Base-by-base conservation (phyloP, 2,113 vertebrate species). In the Platichthys stellatus region DNA sequence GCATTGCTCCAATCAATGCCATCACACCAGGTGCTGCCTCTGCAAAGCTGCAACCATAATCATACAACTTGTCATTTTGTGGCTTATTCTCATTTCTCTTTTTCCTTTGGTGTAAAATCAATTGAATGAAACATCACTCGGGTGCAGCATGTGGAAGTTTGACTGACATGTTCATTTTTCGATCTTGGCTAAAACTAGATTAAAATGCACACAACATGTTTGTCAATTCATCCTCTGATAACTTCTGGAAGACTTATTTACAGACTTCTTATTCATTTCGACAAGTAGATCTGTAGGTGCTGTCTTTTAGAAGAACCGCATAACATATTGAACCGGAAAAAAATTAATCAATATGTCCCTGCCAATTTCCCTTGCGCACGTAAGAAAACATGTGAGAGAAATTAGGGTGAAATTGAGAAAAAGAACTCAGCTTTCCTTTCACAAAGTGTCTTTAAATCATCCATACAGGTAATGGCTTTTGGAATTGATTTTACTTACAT, bases 401-500 rank as follows among this genome's bases (percentile, higher is more conserved):
- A 69, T 69, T 59, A 58, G 63, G 8, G 65, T 72, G 65, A 74
- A 82, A 80, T 54, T 21, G 53, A 53, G 18, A 69, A 71, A 57
- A 73, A 84, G 80, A 75, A 38, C 54, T 53, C 62, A n/a, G 47
- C 21, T 74, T 81, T 84, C 20, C 72, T 74, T 63, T 70, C 56
- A 12, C n/a, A 51, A 13, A 61, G 45, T 63, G 63, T 58, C 69
- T 82, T 84, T 88, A 68, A 85, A 89, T 88, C 74, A 83, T 76
- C 64, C 38, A 68, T 73, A 89, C 76, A 79, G 74, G 72, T 86
- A 83, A 87, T 83, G 59, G 76, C 28, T 80, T 86, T 78, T 70
- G 61, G 61, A 82, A 90, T 88, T 79, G 86, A 87, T 92, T 89
- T 88, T 73, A 79, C 76, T 78, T 86, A 80, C 70, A 79, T 63